Evolutionary conservation across 2,797 vertebrate genomes (phyloP), one percentile per base, ranked within the genome.

Genomic region (Enteromius unitaeniatus): DNA sequence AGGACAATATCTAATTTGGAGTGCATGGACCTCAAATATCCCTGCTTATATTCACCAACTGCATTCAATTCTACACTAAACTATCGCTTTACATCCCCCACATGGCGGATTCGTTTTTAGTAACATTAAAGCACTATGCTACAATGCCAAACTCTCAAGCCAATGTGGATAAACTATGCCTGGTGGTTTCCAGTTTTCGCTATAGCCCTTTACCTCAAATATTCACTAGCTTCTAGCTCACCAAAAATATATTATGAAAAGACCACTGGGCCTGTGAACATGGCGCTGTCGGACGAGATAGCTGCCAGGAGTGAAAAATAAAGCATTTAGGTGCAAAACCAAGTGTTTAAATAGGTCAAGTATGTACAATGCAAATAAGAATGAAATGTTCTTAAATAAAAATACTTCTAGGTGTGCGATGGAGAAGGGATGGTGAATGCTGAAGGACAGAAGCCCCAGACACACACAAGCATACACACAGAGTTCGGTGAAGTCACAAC

Each of bases 311-410:
- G 70, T 26, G 23, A 79, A 81, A 73, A 83, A 75, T 40, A 64
- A 78, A 84, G 51, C 77, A 78, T 86, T 68, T 45, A 58, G 79
- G 84, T 85, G 88, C 73, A 87, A 85, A 74, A 72, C 86, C 45
- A 9, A 42, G 23, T 45, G 37, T 79, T 34, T 37, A 58, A 67
- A 84, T 42, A 58, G 34, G 53, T 69, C 78, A 65, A 86, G 82
- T 45, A 72, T 78, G 62, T 55, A 78, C 58, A 70, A 76, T 1
- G 84, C 19, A 47, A 40, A 73, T 28, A 58, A 68, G 62, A 83
- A 87, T 13, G 10, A 77, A 65, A 85, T 67, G 84, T 42, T 53
- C 15, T 76, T 81, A 83, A 81, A 86, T 81, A 60, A 79, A 86
- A 53, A 62, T 77, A 70, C 73, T 79, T 68, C 53, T 26, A 47